Conservation (phyloP, 2,888 invertebrate species). For the Keiferia lycopersicella region DNA sequence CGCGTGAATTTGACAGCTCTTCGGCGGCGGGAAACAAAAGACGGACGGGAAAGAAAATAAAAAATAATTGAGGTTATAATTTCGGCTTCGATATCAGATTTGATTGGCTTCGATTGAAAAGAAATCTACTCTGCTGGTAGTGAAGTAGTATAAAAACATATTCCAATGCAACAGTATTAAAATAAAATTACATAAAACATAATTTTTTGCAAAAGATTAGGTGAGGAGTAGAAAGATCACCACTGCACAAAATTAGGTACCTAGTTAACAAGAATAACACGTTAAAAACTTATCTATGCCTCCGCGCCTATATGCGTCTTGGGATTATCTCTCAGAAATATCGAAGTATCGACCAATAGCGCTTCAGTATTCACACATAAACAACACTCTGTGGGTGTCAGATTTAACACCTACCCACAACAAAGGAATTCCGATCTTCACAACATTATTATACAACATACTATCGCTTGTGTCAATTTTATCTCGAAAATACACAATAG, state of each 20-base stretch:
- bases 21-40: constrained; percentile 53
- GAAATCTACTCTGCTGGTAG: background rate
- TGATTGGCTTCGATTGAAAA: constrained; percentile 12
- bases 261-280: too few relatives aligned
- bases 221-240: too few relatives aligned
- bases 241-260: too few relatives aligned
- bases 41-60: constrained; percentile 42
- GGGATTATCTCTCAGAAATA: constrained; percentile 31
- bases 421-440: constrained; percentile 38
- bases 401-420: constrained; percentile 39
- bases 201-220: too few relatives aligned
- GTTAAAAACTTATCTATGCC: background rate
- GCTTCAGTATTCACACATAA: constrained; percentile 50
- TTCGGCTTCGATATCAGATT: background rate
- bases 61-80: constrained; percentile 29
- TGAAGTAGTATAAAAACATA: background rate
- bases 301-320: background rate
- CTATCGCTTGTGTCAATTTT: constrained; percentile 30
- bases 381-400: constrained; percentile 67
- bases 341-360: constrained; percentile 59
- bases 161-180: too few relatives aligned
- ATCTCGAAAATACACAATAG: constrained; percentile 39
- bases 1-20: constrained; percentile 63
- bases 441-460: constrained; percentile 25
- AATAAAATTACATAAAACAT: too few relatives aligned